Percentiles rank a stretch among this genome's conserved stretches.
Conservation (phyloP, 1,140 invertebrate genomes). For the Trypoxylus dichotomus region DNA sequence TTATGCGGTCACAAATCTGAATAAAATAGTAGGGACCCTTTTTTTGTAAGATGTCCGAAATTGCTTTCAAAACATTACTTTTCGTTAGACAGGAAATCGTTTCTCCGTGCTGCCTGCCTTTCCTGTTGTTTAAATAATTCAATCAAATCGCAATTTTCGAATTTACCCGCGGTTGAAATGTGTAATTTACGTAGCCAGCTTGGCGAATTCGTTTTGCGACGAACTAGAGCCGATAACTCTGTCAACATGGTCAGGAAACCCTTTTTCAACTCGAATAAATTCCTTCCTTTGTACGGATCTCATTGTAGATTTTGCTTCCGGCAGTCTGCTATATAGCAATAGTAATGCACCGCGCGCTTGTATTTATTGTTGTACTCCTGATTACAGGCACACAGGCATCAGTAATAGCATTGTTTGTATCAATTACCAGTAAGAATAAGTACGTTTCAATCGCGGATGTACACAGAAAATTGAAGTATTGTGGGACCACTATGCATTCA, state of each 20-base stretch:
- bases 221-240: slow-evolving; percentile 7
- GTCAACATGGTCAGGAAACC: slow-evolving; percentile 20
- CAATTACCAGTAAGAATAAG: no score
- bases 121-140: slow-evolving; percentile 5
- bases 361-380: not conserved
- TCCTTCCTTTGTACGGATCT: slow-evolving; percentile 10
- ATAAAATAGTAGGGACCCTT: not conserved
- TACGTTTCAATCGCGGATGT: no score
- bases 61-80: not conserved
- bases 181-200: not conserved
- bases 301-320: slow-evolving; percentile 10
- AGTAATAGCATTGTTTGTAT: not conserved
- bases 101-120: not conserved
- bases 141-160: not conserved
- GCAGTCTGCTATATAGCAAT: not conserved
- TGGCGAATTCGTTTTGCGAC: not conserved
- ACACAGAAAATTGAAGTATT: no score
- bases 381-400: not conserved
- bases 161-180: not conserved
- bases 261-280: slow-evolving; percentile 19
- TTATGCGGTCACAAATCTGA: not conserved
- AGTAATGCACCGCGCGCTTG: not conserved
- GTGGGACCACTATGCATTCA: no score
- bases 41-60: not conserved
- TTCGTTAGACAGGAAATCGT: not conserved